phyloP scores from a whole-genome alignment of 1,140 invertebrate species.

The Camponotus pennsylvanicus region DNA sequence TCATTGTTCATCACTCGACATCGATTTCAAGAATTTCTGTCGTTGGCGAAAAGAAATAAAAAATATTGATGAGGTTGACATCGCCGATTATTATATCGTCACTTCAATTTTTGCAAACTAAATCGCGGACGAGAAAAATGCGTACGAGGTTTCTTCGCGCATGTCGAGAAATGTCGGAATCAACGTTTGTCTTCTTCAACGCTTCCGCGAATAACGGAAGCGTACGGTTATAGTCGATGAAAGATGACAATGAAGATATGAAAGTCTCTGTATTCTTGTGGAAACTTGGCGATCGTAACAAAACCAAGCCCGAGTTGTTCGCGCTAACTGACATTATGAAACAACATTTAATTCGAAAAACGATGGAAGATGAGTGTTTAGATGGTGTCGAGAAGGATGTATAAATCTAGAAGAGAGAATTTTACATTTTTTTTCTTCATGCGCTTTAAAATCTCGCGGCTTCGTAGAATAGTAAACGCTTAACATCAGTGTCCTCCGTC shows the following conservation, averaged over 20 bases:
- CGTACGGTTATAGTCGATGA: constrained; percentile 34
- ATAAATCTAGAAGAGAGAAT: background rate
- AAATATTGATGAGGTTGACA: background rate
- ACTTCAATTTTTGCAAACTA: background rate
- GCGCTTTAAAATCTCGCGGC: constrained; percentile 1
- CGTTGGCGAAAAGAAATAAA: too few relatives aligned
- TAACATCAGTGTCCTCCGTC: background rate
- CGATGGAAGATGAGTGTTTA: constrained; percentile 22
- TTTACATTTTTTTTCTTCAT: constrained; percentile 17
- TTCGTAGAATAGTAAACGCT: constrained; percentile 38
- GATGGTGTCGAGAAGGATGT: background rate
- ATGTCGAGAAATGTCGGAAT: background rate
- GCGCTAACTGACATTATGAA: background rate
- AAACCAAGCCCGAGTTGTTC: constrained; percentile 9
- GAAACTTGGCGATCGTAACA: background rate
- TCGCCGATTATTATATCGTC: constrained; percentile 2
- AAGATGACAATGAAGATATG: constrained; percentile 39
- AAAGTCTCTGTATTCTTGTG: background rate
- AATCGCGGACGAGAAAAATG: constrained; percentile 5
- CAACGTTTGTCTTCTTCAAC: constrained; percentile 35
- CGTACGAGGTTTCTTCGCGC: constrained; percentile 16
- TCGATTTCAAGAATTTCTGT: constrained; percentile 5
- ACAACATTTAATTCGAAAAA: constrained; percentile 23
- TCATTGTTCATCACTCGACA: background rate
- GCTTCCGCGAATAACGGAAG: constrained; percentile 28